Conservation (phyloP, 2,888 invertebrate species). For the Diaprepes abbreviatus region DNA sequence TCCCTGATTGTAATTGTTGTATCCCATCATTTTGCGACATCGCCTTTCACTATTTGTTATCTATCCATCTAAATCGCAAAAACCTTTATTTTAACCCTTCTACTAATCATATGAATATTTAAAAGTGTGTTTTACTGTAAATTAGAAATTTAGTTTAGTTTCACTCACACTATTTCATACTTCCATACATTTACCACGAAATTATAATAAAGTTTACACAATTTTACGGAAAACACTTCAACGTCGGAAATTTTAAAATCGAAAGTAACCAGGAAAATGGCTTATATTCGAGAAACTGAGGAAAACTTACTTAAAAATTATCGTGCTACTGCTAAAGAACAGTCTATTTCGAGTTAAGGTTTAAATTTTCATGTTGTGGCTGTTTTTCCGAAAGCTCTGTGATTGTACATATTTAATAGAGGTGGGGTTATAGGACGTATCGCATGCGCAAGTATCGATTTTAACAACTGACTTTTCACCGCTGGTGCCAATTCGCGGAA, state of each 20-base stretch:
- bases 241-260: background rate
- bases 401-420: slow-evolving; percentile 51
- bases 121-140: background rate
- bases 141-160: background rate
- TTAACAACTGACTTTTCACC: slow-evolving; percentile 56
- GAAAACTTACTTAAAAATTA: slow-evolving; percentile 23
- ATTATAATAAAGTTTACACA: background rate
- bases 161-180: background rate
- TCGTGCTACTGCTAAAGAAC: slow-evolving; percentile 30
- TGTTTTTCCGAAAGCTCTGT: slow-evolving; percentile 40
- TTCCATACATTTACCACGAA: background rate
- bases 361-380: slow-evolving; percentile 48
- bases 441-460: slow-evolving; percentile 59
- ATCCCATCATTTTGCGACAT: slow-evolving; percentile 83
- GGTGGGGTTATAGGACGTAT: slow-evolving; percentile 54
- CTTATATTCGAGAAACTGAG: background rate
- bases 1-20: slow-evolving; percentile 82
- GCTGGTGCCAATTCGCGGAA: slow-evolving; percentile 46
- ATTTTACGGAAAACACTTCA: background rate
- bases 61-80: slow-evolving; percentile 9
- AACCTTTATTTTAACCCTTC: background rate
- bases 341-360: slow-evolving; percentile 38
- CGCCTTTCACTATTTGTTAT: slow-evolving; percentile 56
- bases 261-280: background rate
- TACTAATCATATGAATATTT: background rate